Base-by-base conservation (phyloP, 2,113 vertebrate species). In the Amazona guildingii region DNA sequence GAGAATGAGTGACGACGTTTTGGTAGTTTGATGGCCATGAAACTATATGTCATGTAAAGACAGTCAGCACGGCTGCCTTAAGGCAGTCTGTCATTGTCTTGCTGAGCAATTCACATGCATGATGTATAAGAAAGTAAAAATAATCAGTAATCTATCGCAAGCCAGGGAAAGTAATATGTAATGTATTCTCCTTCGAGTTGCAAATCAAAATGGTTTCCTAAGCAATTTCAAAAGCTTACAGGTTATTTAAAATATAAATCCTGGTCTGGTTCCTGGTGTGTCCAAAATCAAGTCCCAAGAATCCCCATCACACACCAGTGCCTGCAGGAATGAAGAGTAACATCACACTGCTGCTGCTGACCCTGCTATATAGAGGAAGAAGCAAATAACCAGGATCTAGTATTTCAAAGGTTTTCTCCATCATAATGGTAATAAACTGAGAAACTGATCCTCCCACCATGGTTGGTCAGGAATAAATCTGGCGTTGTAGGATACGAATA, bases 51-150 rank as follows among this genome's bases (percentile, higher is more conserved):
- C 35, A 27, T 3, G 13, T 48, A 17, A 29, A 33, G 74, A 7
- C 0, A 35, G 44, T 9, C n/a, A 18, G 67, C 10, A 5, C 2
- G 8, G 10, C 14, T 1, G 11, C 67, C 31, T 3, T 4, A 4
- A 24, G 68, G 62, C 52, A 13, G 46, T 37, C 48, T 39, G 68
- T 51, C 80, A 39, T 6, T 16, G 48, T n/a, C 54, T 68, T 18
- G 18, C 68, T 5, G 46, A 55, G 68, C 54, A 7, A 33, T n/a
- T 79, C 23, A 35, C 35, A 27, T 27, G 46, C 62, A 13, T 21
- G 27, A 39, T 63, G 62, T 37, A 16, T 46, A 27, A 23, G 62
- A 51, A 51, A 63, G 68, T 69, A 51, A 51, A 63, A 80, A 39
- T 62, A n/a, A 80, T 51, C 68, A n/a, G 43, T 51, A 46, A 57